Base-by-base conservation (phyloP, 1,140 invertebrate genomes). In the Vanessa atalanta region DNA sequence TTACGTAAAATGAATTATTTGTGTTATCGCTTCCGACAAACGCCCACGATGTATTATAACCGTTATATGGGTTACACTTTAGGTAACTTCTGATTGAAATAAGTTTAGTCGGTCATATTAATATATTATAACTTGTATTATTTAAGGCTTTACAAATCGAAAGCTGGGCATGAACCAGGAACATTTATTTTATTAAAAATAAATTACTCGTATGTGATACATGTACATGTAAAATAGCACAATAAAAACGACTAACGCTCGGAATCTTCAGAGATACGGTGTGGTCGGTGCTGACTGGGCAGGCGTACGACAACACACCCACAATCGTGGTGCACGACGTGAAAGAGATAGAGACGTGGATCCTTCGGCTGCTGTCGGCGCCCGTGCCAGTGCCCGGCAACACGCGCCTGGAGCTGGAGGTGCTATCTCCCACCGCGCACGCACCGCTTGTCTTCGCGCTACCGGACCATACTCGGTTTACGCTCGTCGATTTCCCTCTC, bases 301-400 rank as follows among this genome's bases (percentile, higher is more conserved):
- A 95, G 83, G 94, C 95, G 16, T 93, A 95, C 69, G 97, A 98
- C 51, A 95, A 95, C 31, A 96, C 96, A 20, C 96, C 98, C 2
- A 97, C 96, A 0, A 96, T 98, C 65, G 96, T 99, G 5, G 94
- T 99, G 81, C 98, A 99, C 88, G 98, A 99, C 91, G 97, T 99
- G 8, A 95, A 97, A 71, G 98, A 99, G 93, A 98, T 99, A 72
- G 99, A 99, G 93, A 99, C 98, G 0, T 99, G 99, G 99, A 99
- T 99, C 76, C 91, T 99, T 50, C 95, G 98, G 67, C 93, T 99
- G 11, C 94, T 99, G 31, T 99, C 98, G 80, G 98, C 98, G 64
- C 99, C 99, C 1, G 99, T 99, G 31, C 98, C 98, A 6, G 98
- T 99, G 31, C 99, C 99, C 23, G 97, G 98, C 31, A 99, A 99